Conservation (phyloP, 2,113 vertebrate genomes). For the Cromileptes altivelis region DNA sequence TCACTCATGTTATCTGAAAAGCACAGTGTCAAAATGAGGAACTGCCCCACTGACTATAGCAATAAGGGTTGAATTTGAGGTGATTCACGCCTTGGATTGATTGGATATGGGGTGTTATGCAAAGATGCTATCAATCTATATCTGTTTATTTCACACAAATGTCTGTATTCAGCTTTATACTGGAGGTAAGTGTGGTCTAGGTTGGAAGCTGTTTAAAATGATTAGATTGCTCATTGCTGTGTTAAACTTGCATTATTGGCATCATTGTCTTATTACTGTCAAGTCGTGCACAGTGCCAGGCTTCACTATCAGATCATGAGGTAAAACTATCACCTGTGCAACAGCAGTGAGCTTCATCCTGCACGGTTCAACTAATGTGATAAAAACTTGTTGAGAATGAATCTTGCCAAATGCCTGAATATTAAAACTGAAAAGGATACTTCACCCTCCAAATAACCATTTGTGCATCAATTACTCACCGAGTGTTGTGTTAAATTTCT, state of each 20-base stretch:
- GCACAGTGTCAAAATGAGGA: background rate
- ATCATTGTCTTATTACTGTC: background rate
- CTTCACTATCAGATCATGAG: background rate
- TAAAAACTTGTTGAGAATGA: background rate
- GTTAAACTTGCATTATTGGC: background rate
- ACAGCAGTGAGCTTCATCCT: background rate
- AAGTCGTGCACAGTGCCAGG: background rate
- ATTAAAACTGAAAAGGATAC: background rate
- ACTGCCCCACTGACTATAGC: too few species aligned
- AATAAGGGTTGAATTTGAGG: background rate
- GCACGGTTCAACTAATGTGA: background rate
- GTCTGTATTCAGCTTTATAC: background rate
- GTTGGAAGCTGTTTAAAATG: background rate
- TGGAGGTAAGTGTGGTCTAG: background rate
- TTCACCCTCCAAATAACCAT: too few species aligned
- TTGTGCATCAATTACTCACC: too few species aligned
- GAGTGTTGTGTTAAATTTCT: too few species aligned
- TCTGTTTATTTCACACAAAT: conserved; percentile 5
- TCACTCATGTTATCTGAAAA: background rate
- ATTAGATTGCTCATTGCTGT: background rate
- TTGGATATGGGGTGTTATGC: background rate
- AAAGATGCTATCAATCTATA: background rate
- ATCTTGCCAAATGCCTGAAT: background rate
- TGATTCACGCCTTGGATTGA: background rate
- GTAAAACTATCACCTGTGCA: background rate